Conservation (phyloP, 2,797 vertebrate species). For the Furcifer pardalis region DNA sequence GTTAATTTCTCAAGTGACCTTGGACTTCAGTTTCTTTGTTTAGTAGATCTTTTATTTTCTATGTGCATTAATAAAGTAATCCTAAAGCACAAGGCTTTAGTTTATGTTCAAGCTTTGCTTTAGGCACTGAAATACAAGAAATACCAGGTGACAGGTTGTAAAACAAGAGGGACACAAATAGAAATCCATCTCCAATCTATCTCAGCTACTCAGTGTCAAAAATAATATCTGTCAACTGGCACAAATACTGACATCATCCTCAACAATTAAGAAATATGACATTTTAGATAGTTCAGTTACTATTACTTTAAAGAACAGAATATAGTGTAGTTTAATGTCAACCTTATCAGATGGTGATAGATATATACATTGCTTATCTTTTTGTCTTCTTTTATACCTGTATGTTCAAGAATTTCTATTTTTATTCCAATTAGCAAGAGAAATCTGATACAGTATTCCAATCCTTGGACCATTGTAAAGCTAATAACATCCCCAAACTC, state of each 20-base stretch:
- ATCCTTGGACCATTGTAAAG: not conserved
- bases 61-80: not conserved
- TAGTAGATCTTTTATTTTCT: not conserved
- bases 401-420: not conserved
- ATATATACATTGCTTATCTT: not conserved
- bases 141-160: not conserved
- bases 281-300: conserved; percentile 17
- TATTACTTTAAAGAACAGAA: not conserved
- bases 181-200: not conserved
- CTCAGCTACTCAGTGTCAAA: not conserved
- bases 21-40: not conserved
- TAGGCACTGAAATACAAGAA: not conserved
- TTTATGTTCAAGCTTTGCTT: conserved; percentile 10
- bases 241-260: not conserved
- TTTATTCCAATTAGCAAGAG: not conserved
- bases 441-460: not conserved
- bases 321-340: not conserved
- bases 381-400: conserved; percentile 1
- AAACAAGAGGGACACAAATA: too few relatives aligned
- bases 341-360: not conserved
- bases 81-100: not conserved
- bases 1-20: conserved; percentile 10
- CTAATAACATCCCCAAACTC: not conserved
- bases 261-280: not conserved
- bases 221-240: not conserved